Percentiles rank a stretch among this genome's conserved stretches.
Conservation (phyloP, 2,797 vertebrate genomes). For the Hephaestus fuliginosus region DNA sequence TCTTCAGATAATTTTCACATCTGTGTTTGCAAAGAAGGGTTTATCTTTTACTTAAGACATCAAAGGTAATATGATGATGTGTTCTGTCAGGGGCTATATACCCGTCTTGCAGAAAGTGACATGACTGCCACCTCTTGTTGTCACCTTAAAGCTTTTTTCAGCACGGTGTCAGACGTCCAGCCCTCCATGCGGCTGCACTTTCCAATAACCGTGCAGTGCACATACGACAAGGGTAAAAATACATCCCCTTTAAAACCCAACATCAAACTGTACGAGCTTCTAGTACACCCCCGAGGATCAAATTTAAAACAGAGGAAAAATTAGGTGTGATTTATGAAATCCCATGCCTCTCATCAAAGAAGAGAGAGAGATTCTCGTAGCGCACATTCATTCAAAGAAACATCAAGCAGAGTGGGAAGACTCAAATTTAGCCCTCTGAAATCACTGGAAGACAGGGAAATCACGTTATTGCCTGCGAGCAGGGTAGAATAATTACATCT, state of each 20-base stretch:
- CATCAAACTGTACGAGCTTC: constrained; percentile 45
- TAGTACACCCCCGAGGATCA: constrained; percentile 31
- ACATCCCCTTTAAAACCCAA: constrained; percentile 29
- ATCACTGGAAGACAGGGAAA: constrained; percentile 58
- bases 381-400: constrained; percentile 50
- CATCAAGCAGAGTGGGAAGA: constrained; percentile 49
- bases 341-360: constrained; percentile 48
- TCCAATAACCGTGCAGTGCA: constrained; percentile 14
- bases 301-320: constrained; percentile 47
- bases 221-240: constrained; percentile 45
- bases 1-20: background rate
- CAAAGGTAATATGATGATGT: background rate
- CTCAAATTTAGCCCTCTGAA: constrained; percentile 60
- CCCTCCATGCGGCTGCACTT: constrained; percentile 20
- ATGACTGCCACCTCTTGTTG: background rate
- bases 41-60: constrained; percentile 10
- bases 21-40: background rate
- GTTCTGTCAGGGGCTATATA: background rate
- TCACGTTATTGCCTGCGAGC: constrained; percentile 49
- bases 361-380: constrained; percentile 37
- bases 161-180: constrained; percentile 9
- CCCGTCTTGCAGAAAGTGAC: background rate
- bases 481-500: constrained; percentile 64
- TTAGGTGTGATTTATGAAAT: constrained; percentile 65
- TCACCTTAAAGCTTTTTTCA: constrained; percentile 24